Evolutionary conservation across 2,888 invertebrate genomes (phyloP), one percentile per base, ranked within the genome.

Genomic region (Candidula unifasciata): DNA sequence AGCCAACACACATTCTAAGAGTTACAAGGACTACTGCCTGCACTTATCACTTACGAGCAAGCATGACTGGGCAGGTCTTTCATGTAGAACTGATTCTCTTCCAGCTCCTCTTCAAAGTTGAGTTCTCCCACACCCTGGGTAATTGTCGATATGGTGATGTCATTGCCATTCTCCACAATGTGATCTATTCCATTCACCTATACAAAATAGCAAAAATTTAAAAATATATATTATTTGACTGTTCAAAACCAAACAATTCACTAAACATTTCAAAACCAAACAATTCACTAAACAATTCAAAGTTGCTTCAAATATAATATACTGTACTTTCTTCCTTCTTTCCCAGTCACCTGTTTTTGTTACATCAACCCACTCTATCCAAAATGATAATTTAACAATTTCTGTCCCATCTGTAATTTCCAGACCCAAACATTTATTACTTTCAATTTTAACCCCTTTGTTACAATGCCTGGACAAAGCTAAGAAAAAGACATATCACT

Each of bases 51-150:
- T 89, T 88, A 94, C 94, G 94, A 91, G 95, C 99, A 99, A 0
- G 99, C 99, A 95, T 98, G 98, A 88, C 97, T 96, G 0, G 99
- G 99, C 87, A 99, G 94, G 93, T 98, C 94, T 89, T 95, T 96
- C 92, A 96, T 96, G 92, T 96, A 97, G 91, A 96, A 96, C 60
- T 97, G 96, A 91, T 98, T 98, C 93, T 98, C 97, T 87, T 97
- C 98, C 92, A 98, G 98, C 90, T 97, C 93, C 93, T 98, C 98
- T 93, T 99, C 98, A 94, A 98, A 98, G 92, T 97, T 97, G 85
- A 98, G 94, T 93, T 98, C 98, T 16, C 92, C 92, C 10, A 94
- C 91, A 24, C 92, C 93, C 87, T 93, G 92, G 35, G 92, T 90
- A 85, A 93, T 91, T 82, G 95, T 95, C 71, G 95, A 95, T 85